Evolutionary conservation across 2,113 vertebrate species (phyloP).

Genomic region (Caloenas nicobarica): DNA sequence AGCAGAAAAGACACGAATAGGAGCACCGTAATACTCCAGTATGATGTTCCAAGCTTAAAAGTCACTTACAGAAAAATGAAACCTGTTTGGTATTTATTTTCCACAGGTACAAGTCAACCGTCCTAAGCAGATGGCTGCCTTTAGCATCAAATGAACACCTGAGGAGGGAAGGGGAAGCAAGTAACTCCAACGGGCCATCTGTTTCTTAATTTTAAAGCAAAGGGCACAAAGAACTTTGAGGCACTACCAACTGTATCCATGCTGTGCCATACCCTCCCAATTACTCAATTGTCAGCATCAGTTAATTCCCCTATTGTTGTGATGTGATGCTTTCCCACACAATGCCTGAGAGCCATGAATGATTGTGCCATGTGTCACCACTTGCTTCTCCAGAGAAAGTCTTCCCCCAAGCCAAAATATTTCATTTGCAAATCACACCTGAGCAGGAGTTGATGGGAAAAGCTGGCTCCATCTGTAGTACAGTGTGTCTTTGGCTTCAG

Average conservation of each 20-base stretch:
- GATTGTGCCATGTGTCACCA: conserved; percentile 8
- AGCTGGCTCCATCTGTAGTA: conserved; percentile 6
- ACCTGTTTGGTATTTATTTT: conserved; percentile 61
- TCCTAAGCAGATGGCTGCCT: conserved; percentile 71
- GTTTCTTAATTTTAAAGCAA: conserved; percentile 66
- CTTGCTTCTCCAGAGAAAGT: not conserved
- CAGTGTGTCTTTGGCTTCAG: not conserved
- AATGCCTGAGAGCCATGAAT: not conserved
- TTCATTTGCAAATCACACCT: conserved; percentile 58
- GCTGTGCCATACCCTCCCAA: conserved; percentile 2
- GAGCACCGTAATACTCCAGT: not conserved
- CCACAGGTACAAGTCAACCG: conserved; percentile 51
- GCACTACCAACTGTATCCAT: conserved; percentile 10
- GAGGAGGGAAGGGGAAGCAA: conserved; percentile 42
- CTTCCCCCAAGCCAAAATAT: conserved; percentile 15
- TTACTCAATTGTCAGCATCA: conserved; percentile 15
- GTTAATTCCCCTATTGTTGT: not conserved
- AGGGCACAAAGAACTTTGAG: conserved; percentile 53
- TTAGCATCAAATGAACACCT: conserved; percentile 70
- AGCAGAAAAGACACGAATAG: conserved; percentile 9
- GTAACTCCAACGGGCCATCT: conserved; percentile 64
- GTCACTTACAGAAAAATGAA: conserved; percentile 41
- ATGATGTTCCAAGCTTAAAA: conserved; percentile 35
- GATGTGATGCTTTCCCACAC: not conserved
- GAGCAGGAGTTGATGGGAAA: conserved; percentile 9